Base-by-base conservation (phyloP, 30 jellyfish, hydroid and myxozoan genomes). In the Nemopilema nomurai region DNA sequence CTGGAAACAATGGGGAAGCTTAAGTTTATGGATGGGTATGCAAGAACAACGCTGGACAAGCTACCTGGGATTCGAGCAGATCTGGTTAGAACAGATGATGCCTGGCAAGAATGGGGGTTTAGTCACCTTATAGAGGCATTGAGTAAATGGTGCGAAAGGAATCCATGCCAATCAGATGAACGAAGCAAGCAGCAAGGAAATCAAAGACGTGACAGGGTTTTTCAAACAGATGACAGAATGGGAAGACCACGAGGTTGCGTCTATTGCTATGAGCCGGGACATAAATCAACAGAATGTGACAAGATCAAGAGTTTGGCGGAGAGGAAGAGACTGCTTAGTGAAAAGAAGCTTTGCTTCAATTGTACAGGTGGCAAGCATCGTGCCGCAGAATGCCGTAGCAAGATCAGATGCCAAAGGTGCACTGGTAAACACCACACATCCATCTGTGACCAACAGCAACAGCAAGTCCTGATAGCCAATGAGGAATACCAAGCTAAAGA, bases 41-140 rank as follows among this genome's bases (percentile, higher is more conserved):
- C 69, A 28, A 51, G 97, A 21, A 20, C 69, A 26, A 89, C 97
- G 27, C 81, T 89, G 81, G 97, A 89, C 90, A 89, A 89, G 71
- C 81, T 82, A 64, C 94, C 94, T 8, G 81, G 80, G n/a, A 82
- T 89, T 16, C 51, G 90, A 28, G 74, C 93, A 32, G 90, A 89
- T 51, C 88, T 89, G 66, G 94, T 89, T 18, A 24, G 86, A 29
- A 24, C 57, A 62, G 94, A 89, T 57, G 90, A 89, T 51, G 90
- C 76, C 66, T 89, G 97, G 97, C 85, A 82, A 28, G 81, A 66
- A 16, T 89, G 90, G 97, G 63, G 62, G n/a, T 89, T 80, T 63
- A 20, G 81, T 22, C 89, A 88, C 23, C 89, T 88, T 0, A 49
- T 81, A 31, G 92, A 80, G 63, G 82, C 97, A 21, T 23, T 83